phyloP scores from a whole-genome alignment of 2,888 invertebrate genomes.

The Euproctis similis region DNA sequence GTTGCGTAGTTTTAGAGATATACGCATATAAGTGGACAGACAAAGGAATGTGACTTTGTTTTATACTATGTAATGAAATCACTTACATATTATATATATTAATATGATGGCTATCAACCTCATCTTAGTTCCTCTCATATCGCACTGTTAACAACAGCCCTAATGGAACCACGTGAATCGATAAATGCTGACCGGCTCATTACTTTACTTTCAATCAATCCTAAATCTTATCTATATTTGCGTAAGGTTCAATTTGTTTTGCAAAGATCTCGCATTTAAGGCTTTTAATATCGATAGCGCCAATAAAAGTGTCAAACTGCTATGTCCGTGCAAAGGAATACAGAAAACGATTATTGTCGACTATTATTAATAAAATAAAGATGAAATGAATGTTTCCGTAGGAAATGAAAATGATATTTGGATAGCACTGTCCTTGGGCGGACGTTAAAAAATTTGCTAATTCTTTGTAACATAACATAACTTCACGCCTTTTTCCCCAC shows the following conservation, averaged over 20 bases:
- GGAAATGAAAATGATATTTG: slow-evolving; percentile 25
- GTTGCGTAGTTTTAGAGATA: too few relatives aligned
- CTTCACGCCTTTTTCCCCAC: too few relatives aligned
- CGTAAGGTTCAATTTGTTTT: slow-evolving; percentile 22
- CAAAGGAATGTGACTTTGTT: too few relatives aligned
- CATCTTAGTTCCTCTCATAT: slow-evolving; percentile 30
- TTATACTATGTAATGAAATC: too few relatives aligned
- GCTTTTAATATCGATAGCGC: slow-evolving; percentile 43
- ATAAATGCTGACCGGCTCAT: slow-evolving; percentile 72
- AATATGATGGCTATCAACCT: slow-evolving; percentile 25
- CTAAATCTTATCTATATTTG: slow-evolving; percentile 17
- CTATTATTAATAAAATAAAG: slow-evolving; percentile 52
- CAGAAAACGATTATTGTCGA: slow-evolving; percentile 52
- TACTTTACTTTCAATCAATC: slow-evolving; percentile 62
- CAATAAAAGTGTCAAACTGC: slow-evolving; percentile 56
- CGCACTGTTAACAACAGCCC: slow-evolving; percentile 32
- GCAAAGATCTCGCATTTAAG: slow-evolving; percentile 20
- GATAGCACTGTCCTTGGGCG: too few relatives aligned
- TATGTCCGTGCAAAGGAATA: slow-evolving; percentile 47
- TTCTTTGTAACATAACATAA: too few relatives aligned
- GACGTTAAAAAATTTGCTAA: too few relatives aligned
- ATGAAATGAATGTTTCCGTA: slow-evolving; percentile 27
- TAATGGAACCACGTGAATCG: slow-evolving; percentile 64
- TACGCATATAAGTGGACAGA: too few relatives aligned
- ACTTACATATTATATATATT: too few relatives aligned